Evolutionary conservation across 2,797 vertebrate genomes (phyloP), one percentile per base, ranked within the genome.

Genomic region (Antrozous pallidus): DNA sequence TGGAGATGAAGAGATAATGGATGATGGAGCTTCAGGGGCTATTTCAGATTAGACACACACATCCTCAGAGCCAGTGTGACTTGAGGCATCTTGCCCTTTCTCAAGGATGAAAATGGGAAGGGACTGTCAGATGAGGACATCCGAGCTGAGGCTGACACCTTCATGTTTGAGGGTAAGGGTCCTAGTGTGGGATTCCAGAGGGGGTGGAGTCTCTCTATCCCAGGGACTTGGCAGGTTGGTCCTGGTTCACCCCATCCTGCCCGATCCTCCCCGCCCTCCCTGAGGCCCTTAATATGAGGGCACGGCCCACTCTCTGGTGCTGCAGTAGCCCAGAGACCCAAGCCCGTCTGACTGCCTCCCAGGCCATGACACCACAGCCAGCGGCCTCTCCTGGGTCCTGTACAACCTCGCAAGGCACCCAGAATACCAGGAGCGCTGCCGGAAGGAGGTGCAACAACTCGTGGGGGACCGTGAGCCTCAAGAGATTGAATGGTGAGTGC

Each of bases 301-400:
- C 0, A n/a, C 58, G 79, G 17, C 77, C 45, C 67, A 18, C 45
- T 1, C 2, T 58, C 17, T 78, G 71, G 51, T 70, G 85, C 61
- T 75, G 26, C 81, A 71, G 69, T 65, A 81, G 5, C 33, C 73
- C 74, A 61, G 58, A 80, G 26, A 56, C 42, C 22, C 74, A 54
- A 84, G 24, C 28, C 18, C 38, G 4, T 42, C 3, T 58, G 70
- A 6, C 79, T 71, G 3, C 7, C 47, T 79, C 38, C 56, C 87
- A 98, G 99, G 99, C 63, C 99, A 99, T 0, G 99, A 99, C 97
- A 99, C 99, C 1, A 99, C 98, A 0, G 99, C 99, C 88, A 99
- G 99, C 0, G 99, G 98, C 0, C 98, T 99, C 87, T 98, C 99
- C 6, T 99, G 99, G 99, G 97, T 98, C 12, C 96, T 99, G 77